Conservation (phyloP, 2,888 invertebrate species). For the Orthosia gracilis region DNA sequence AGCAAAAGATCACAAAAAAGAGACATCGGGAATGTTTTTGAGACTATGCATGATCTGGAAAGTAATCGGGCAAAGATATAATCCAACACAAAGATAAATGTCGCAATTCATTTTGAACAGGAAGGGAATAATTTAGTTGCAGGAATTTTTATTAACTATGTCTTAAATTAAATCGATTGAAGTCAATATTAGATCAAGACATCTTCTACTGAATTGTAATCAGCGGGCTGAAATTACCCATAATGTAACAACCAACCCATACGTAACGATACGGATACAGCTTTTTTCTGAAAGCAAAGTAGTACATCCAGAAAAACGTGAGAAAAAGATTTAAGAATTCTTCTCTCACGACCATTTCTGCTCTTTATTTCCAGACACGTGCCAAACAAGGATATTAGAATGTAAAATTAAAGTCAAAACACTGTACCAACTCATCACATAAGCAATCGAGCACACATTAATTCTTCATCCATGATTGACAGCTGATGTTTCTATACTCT, state of each 20-base stretch:
- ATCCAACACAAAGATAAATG: too few species aligned
- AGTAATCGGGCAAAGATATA: too few species aligned
- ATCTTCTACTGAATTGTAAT: not conserved
- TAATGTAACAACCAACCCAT: too few species aligned
- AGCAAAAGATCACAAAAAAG: not conserved
- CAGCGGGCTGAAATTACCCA: too few species aligned
- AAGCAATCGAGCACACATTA: slow-evolving; percentile 70
- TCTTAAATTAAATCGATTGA: not conserved
- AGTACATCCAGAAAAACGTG: not conserved
- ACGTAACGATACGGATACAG: too few species aligned
- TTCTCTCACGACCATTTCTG: not conserved
- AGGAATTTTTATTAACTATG: too few species aligned
- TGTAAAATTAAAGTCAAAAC: slow-evolving; percentile 58
- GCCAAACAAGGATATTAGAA: slow-evolving; percentile 43
- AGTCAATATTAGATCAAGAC: not conserved
- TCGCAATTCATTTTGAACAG: too few species aligned
- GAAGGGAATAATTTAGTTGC: too few species aligned
- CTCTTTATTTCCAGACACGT: slow-evolving; percentile 20
- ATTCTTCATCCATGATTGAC: slow-evolving; percentile 81
- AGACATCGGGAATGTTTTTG: not conserved
- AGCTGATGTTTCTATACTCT: slow-evolving; percentile 80
- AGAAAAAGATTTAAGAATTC: not conserved
- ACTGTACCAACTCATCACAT: slow-evolving; percentile 34
- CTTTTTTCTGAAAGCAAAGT: not conserved
- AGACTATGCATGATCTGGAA: not conserved